A percentile compares a stretch with the other conserved stretches of the same genome.
Conservation (phyloP, 2,888 invertebrate genomes). For the Pyrrhia umbra region DNA sequence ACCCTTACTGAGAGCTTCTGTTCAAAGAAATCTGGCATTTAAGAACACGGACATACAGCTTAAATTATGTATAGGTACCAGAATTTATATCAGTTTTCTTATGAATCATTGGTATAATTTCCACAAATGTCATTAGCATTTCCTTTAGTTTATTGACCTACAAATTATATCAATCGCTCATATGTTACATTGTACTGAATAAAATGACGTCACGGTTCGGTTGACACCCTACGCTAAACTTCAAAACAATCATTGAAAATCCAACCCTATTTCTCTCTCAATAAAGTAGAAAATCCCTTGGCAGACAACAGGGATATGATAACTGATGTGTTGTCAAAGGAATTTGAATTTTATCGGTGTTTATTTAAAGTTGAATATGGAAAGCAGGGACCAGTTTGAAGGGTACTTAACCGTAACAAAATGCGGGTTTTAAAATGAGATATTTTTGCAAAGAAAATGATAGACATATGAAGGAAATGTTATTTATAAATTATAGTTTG, state of each 20-base stretch:
- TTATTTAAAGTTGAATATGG: constrained; percentile 2
- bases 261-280: fast-evolving
- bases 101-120: constrained; percentile 27
- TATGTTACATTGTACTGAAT: constrained; percentile 76
- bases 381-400: neutral
- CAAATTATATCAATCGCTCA: constrained; percentile 72
- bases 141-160: constrained; percentile 69
- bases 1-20: neutral
- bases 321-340: neutral
- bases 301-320: constrained; percentile 11
- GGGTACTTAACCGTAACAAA: constrained; percentile 63
- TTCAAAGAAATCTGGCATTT: neutral
- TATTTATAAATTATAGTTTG: constrained; percentile 51
- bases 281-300: constrained; percentile 47
- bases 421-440: constrained; percentile 68
- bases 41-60: neutral
- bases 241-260: constrained; percentile 25
- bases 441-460: constrained; percentile 72
- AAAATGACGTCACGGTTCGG: constrained; percentile 75
- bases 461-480: constrained; percentile 58
- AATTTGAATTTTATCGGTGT: constrained; percentile 11
- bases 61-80: constrained; percentile 6
- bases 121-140: constrained; percentile 51
- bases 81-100: neutral
- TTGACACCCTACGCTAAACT: constrained; percentile 76